These are phyloP conservation scores for Spongilla lacustris DNA, from an alignment of 37 sponge, comb jelly and placozoan species.

Conservation along the genomic window DNA sequence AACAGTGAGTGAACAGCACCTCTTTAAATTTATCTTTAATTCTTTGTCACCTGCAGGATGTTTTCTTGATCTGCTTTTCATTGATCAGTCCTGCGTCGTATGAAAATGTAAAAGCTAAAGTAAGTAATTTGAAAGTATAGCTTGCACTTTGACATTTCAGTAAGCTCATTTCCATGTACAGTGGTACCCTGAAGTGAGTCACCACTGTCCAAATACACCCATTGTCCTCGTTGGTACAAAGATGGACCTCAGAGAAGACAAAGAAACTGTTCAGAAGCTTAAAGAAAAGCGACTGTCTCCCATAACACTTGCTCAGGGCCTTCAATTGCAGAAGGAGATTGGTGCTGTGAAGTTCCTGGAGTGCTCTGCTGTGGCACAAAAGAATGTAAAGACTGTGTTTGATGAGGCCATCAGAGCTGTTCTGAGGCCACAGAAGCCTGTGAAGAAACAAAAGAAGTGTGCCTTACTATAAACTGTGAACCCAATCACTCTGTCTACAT, in stretches of 20 bases:
- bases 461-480: background rate
- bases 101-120: slow-evolving; percentile 55
- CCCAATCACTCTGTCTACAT: too few relatives aligned
- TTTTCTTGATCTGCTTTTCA: slow-evolving; percentile 69
- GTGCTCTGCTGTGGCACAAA: slow-evolving; percentile 79
- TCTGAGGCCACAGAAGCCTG: slow-evolving; percentile 33
- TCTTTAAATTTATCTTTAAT: too few relatives aligned
- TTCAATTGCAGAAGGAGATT: slow-evolving; percentile 70
- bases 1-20: slow-evolving; percentile 9
- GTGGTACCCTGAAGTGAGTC: slow-evolving; percentile 75
- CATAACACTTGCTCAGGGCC: slow-evolving; percentile 51
- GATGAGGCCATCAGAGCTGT: slow-evolving; percentile 89
- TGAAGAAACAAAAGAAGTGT: slow-evolving; percentile 64
- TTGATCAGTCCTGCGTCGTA: slow-evolving; percentile 63
- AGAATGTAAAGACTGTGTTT: slow-evolving; percentile 73
- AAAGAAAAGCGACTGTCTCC: slow-evolving; percentile 61
- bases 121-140: background rate
- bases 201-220: slow-evolving; percentile 72
- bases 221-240: slow-evolving; percentile 81
- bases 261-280: slow-evolving; percentile 62
- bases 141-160: too few relatives aligned
- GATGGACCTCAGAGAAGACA: slow-evolving; percentile 76
- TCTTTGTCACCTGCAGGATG: slow-evolving; percentile 21
- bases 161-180: slow-evolving; percentile 7
- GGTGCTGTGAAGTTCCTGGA: slow-evolving; percentile 73